Percentiles rank a stretch among this genome's conserved stretches.
These are phyloP conservation scores for Ariopsis seemanni DNA, from an alignment of 2,113 vertebrate species.

Conservation along the genomic window DNA sequence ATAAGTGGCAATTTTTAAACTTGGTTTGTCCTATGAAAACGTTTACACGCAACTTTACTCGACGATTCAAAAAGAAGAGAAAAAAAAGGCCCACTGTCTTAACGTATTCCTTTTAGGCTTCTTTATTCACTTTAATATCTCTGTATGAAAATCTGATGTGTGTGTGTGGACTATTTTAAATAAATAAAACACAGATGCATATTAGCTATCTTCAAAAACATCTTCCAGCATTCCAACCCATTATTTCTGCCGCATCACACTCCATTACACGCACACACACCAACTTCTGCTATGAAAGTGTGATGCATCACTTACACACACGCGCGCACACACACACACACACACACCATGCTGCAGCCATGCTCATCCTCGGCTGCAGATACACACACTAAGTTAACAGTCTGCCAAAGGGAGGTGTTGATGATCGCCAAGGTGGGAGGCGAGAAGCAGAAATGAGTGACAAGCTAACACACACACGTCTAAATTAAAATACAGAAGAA, in stretches of 20 bases:
- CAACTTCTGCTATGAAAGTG: background rate
- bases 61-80: background rate
- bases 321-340: background rate
- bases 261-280: background rate
- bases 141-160: background rate
- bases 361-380: slow-evolving; percentile 1
- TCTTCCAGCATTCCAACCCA: background rate
- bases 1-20: background rate
- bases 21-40: background rate
- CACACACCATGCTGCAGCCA: background rate
- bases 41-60: background rate
- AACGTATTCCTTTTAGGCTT: background rate
- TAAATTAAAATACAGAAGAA: slow-evolving; percentile 1
- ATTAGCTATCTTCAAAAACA: background rate
- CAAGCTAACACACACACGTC: slow-evolving; percentile 53
- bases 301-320: background rate
- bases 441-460: slow-evolving; percentile 61
- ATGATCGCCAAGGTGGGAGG: slow-evolving; percentile 66
- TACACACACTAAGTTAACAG: slow-evolving; percentile 58
- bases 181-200: too few species aligned
- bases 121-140: background rate
- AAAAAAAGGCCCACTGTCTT: background rate
- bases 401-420: slow-evolving; percentile 53
- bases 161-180: too few species aligned
- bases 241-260: slow-evolving; percentile 13